Evolutionary conservation across 1,140 invertebrate species (phyloP), one percentile per base, ranked within the genome.

Genomic region (Drosophila kepulauana): DNA sequence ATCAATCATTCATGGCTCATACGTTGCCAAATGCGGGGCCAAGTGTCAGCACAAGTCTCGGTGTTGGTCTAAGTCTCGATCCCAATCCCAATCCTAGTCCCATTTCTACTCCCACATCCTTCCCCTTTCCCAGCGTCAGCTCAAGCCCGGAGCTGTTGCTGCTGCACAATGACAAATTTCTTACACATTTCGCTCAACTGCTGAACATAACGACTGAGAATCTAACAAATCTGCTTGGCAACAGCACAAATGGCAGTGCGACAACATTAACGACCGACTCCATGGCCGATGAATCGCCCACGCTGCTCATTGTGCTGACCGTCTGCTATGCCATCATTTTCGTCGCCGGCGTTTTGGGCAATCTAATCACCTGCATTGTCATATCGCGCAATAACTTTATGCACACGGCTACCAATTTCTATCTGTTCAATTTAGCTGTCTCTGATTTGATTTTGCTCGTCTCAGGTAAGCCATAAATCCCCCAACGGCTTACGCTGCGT

Each of bases 341-440:
- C 75, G 77, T 97, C 0, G 94, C 95, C 3, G 97, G 97, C 2
- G 93, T 97, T 0, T 85, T 98, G 25, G 97, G 97, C 4, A 98
- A 98, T 91, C 93, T 97, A 15, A 96, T 95, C 86, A 98, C 97
- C 10, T 98, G 97, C 90, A 93, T 97, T 43, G 97, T 98, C 5
- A 98, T 98, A 10, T 94, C 95, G 0, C 93, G 95, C 3, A 97
- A 97, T 85, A 95, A 95, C 65, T 96, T 95, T 16, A 96, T 98
- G 95, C 96, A 96, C 86, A 96, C 96, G 0, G 95, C 96, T 0
- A 96, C 96, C 11, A 98, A 98, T 92, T 97, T 96, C 87, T 98
- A 98, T 82, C 93, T 98, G 8, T 97, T 98, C 92, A 97, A 96
- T 91, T 93, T 98, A 75, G 97, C 98, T 0, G 94, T 98, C 13